These are phyloP conservation scores for Karalla daura DNA, from an alignment of 2,797 vertebrate genomes.

Conservation along the genomic window DNA sequence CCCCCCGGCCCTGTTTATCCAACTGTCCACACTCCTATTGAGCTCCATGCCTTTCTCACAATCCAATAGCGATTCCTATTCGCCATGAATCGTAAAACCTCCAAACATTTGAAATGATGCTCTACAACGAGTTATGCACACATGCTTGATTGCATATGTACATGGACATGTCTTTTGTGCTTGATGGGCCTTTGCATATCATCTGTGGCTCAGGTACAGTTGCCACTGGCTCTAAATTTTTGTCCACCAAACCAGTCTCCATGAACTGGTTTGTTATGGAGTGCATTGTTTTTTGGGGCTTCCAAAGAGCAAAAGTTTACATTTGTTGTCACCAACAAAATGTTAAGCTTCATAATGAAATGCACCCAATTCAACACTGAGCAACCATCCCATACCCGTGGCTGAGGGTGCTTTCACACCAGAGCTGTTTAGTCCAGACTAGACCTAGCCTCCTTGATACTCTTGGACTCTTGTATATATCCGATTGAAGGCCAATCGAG, in stretches of 20 bases:
- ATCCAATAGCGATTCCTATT: background rate
- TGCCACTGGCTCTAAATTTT: slow-evolving; percentile 9
- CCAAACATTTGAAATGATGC: background rate
- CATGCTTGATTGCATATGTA: slow-evolving; percentile 28
- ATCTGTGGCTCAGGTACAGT: slow-evolving; percentile 1
- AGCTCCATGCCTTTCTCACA: background rate
- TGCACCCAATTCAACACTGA: no score
- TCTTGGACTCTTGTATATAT: no score
- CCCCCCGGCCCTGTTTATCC: slow-evolving; percentile 11
- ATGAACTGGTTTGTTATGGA: background rate
- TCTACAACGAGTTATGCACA: slow-evolving; percentile 15
- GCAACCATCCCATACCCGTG: no score
- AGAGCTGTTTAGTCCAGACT: no score
- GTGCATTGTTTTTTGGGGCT: background rate
- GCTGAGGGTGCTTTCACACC: no score
- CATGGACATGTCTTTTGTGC: slow-evolving; percentile 62
- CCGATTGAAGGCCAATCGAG: no score
- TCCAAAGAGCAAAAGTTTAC: rapidly evolving
- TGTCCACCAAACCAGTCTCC: slow-evolving; percentile 3
- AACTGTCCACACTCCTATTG: slow-evolving; percentile 6
- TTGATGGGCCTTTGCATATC: slow-evolving; percentile 58
- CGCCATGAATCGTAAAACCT: slow-evolving; percentile 8
- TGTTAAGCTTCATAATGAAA: no score
- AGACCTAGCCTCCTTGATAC: no score
- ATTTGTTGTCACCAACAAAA: background rate